Conservation (phyloP, 2,113 vertebrate species). For the Brachyhypopomus gauderio region DNA sequence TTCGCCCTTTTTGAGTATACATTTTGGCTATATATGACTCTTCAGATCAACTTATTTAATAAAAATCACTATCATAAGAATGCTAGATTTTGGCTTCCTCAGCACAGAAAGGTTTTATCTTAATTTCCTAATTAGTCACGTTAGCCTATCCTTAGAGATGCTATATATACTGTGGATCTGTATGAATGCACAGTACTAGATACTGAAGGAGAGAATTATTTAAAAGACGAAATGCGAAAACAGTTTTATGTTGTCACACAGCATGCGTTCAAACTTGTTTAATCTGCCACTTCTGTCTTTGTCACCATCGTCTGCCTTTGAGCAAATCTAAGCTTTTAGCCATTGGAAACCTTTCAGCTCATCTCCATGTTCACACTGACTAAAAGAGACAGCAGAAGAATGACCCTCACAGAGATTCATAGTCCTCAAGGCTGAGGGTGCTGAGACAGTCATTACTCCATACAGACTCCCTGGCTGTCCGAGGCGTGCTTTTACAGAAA, state of each 20-base stretch:
- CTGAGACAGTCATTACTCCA: conserved; percentile 47
- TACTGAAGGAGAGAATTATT: neutral
- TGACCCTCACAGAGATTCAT: neutral
- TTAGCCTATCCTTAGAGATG: neutral
- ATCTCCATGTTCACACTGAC: conserved; percentile 35
- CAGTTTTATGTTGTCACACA: conserved; percentile 15
- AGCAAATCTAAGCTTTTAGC: conserved; percentile 37
- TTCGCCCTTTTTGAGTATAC: neutral
- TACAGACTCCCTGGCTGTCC: conserved; percentile 34
- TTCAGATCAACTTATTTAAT: neutral
- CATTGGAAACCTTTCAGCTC: conserved; percentile 39
- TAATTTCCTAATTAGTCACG: neutral
- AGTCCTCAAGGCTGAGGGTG: conserved; percentile 20
- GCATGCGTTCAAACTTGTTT: conserved; percentile 19
- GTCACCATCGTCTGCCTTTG: neutral
- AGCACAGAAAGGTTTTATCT: neutral
- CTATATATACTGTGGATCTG: neutral
- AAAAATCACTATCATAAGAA: conserved; percentile 1
- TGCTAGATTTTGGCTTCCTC: neutral
- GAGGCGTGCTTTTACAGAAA: neutral
- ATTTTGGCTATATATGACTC: neutral
- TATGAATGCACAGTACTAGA: neutral
- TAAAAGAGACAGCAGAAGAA: conserved; percentile 14
- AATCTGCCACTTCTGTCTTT: neutral
- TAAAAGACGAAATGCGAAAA: conserved; percentile 13